A percentile compares a stretch with the other conserved stretches of the same genome.
Conservation (phyloP, 2,113 vertebrate species). For the Castor canadensis region DNA sequence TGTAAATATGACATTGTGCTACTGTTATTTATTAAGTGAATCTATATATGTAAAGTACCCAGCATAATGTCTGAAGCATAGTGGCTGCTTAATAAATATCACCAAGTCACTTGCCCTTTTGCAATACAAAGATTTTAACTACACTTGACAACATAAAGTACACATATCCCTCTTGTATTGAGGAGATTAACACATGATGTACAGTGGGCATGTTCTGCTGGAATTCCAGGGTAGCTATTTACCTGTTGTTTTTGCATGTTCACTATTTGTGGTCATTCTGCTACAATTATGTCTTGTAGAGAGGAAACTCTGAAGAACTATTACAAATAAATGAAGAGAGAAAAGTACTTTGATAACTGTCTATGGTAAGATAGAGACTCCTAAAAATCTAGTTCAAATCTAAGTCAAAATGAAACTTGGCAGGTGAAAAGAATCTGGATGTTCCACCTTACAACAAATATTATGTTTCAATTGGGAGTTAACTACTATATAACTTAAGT, state of each 20-base stretch:
- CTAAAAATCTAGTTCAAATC: constrained; percentile 61
- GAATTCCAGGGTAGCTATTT: background rate
- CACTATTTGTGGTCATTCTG: background rate
- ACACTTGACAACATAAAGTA: background rate
- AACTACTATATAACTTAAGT: background rate
- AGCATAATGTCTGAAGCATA: background rate
- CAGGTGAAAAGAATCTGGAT: background rate
- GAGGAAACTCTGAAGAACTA: constrained; percentile 47
- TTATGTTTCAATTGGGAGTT: background rate
- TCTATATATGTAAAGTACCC: background rate
- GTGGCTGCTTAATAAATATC: background rate
- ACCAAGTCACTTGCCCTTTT: background rate
- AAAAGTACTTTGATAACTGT: constrained; percentile 31
- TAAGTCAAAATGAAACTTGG: constrained; percentile 63
- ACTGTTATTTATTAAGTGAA: background rate
- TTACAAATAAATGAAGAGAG: constrained; percentile 55
- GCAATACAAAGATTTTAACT: background rate
- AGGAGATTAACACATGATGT: constrained; percentile 43
- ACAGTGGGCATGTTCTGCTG: background rate
- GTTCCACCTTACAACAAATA: background rate
- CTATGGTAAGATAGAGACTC: constrained; percentile 55
- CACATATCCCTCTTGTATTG: background rate
- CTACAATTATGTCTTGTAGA: constrained; percentile 43
- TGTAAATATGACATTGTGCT: background rate
- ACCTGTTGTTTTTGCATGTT: background rate